These are phyloP conservation scores for Hemicentrotus pulcherrimus DNA, from an alignment of 35 echinoderm and acorn worm species.

Conservation along the genomic window DNA sequence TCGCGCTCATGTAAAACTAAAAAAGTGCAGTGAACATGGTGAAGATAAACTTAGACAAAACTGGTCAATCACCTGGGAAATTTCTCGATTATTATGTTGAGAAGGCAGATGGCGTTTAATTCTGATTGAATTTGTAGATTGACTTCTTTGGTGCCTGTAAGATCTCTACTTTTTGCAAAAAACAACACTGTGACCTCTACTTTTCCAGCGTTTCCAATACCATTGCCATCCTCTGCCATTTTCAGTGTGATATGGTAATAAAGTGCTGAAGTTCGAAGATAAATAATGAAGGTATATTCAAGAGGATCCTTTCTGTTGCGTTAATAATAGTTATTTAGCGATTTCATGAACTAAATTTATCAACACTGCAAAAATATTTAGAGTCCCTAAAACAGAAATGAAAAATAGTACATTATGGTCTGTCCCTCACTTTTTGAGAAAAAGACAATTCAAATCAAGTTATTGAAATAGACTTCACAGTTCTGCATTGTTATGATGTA, in stretches of 20 bases:
- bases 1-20: not conserved
- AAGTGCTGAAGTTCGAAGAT: not conserved
- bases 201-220: not conserved
- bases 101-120: not conserved
- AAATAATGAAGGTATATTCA: too few relatives aligned
- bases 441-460: too few relatives aligned
- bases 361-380: too few relatives aligned
- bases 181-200: not conserved
- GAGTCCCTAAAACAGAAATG: too few relatives aligned
- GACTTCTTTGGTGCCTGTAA: not conserved
- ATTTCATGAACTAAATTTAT: too few relatives aligned
- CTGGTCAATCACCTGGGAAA: not conserved
- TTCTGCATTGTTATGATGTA: too few relatives aligned
- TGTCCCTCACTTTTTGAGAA: too few relatives aligned
- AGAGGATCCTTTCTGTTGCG: too few relatives aligned
- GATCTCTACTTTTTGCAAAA: constrained; percentile 28
- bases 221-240: not conserved
- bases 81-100: constrained; percentile 5
- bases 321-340: too few relatives aligned
- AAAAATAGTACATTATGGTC: too few relatives aligned
- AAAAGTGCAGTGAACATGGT: not conserved
- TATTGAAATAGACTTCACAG: too few relatives aligned
- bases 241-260: not conserved
- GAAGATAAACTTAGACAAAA: not conserved
- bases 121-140: not conserved